Base-by-base conservation (phyloP, 2,888 invertebrate species). In the Ophonus ardosiacus region DNA sequence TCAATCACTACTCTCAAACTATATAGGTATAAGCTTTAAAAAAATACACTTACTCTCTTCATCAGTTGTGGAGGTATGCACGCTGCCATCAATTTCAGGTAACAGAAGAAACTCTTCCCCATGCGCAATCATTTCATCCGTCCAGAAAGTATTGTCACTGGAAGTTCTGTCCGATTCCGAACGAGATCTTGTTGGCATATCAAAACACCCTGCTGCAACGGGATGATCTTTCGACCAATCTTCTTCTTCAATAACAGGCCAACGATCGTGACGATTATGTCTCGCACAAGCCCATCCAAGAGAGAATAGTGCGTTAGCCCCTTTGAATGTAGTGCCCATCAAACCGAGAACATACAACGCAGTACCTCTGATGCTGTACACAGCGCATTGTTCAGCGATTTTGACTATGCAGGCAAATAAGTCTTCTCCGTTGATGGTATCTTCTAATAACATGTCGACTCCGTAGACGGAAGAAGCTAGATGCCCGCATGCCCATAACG, bases 401-500 rank as follows among this genome's bases (percentile, higher is more conserved):
- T 94, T 90, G 86, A 97, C 92, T 43, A 93, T 92, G 24, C 91
- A 89, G 6, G 88, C 88, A 88, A 93, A 0, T 89, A 93, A 87
- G 91, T 93, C 89, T 91, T 93, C 87, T 88, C 65, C 78, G 17
- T 13, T 57, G 56, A 13, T 71, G 51, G 40, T 71, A 80, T 85
- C 85, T 15, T 88, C 87, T 88, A 94, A 93, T 40, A 98, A 92
- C 88, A 96, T 94, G 78, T 95, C 94, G 7, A 97, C 93, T 3
- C 98, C 98, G 87, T 94, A 93, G 0, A 93, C 92, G 7, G 97
- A 96, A 0, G 96, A 95, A 1, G 95, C 96, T 10, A 97, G 93
- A 90, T 98, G 97, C 15, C 97, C 97, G 78, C 96, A 90, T 0
- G 97, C 96, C 98, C 99, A 99, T 0, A 99, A 91, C 0, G 98